Evolutionary conservation across 2,797 vertebrate species (phyloP).

Genomic region (Zalophus californianus): DNA sequence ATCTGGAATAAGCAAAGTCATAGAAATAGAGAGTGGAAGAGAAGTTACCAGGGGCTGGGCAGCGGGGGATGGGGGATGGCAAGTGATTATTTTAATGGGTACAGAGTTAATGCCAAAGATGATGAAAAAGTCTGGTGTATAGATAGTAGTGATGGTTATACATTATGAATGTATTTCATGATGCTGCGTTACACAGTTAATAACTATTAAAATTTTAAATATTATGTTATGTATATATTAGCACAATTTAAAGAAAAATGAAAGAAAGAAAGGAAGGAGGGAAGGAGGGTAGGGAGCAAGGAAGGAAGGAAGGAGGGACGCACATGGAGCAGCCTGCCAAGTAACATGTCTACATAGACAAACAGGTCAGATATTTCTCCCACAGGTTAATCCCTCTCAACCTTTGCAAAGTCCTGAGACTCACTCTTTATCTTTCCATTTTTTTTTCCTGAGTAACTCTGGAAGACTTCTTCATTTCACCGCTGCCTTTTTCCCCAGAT

Average conservation of each 20-base stretch:
- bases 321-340: neutral
- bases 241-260: neutral
- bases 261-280: too few relatives aligned
- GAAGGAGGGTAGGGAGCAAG: too few relatives aligned
- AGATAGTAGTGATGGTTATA: neutral
- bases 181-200: neutral
- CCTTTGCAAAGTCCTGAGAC: neutral
- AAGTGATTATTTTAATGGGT: neutral
- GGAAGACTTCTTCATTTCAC: neutral
- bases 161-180: neutral
- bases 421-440: neutral
- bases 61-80: neutral
- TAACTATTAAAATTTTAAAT: neutral
- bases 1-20: neutral
- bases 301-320: neutral
- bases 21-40: neutral
- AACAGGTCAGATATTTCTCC: neutral
- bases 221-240: neutral
- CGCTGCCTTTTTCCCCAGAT: neutral
- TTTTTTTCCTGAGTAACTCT: neutral
- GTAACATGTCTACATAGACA: neutral
- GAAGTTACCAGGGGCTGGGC: neutral
- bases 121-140: neutral
- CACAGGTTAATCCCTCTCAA: neutral
- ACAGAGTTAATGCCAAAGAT: neutral